Conservation (phyloP, 2,797 vertebrate species). For the Synanceia verrucosa region DNA sequence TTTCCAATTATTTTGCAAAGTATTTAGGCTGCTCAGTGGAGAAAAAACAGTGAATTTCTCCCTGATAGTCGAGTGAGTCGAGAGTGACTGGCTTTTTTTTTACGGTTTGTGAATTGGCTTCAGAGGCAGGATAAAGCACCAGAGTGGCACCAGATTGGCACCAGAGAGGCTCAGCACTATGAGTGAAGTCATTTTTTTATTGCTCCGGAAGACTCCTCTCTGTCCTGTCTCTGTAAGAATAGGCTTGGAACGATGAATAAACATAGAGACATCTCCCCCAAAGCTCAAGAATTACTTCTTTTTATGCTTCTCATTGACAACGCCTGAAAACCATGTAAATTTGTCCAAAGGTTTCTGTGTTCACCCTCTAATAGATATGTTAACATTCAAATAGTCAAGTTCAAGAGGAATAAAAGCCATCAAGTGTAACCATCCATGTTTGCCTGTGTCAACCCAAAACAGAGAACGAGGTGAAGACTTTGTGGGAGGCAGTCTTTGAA, state of each 20-base stretch:
- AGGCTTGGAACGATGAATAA: conserved; percentile 8
- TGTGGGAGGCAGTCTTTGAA: conserved; percentile 12
- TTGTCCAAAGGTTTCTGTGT: background rate
- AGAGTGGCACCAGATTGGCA: no score
- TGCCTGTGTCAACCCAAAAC: background rate
- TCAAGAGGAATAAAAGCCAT: background rate
- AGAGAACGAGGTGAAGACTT: background rate
- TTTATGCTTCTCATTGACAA: conserved; percentile 1
- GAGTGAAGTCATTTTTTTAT: conserved; percentile 18
- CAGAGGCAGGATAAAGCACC: background rate
- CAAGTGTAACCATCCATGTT: background rate
- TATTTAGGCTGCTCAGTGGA: background rate
- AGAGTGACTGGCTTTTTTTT: conserved; percentile 9
- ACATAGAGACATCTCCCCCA: background rate
- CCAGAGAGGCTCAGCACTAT: background rate
- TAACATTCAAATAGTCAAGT: background rate
- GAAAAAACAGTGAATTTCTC: background rate
- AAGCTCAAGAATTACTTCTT: conserved; percentile 1
- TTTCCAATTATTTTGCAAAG: conserved; percentile 28
- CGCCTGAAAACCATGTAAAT: background rate
- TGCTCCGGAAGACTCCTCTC: conserved; percentile 13
- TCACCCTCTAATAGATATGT: background rate
- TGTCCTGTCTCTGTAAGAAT: background rate
- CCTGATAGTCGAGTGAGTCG: background rate
- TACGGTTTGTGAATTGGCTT: background rate